Percentiles rank a stretch among this genome's conserved stretches.
These are phyloP conservation scores for Mechanitis messenoides DNA, from an alignment of 2,888 invertebrate genomes.

Conservation along the genomic window DNA sequence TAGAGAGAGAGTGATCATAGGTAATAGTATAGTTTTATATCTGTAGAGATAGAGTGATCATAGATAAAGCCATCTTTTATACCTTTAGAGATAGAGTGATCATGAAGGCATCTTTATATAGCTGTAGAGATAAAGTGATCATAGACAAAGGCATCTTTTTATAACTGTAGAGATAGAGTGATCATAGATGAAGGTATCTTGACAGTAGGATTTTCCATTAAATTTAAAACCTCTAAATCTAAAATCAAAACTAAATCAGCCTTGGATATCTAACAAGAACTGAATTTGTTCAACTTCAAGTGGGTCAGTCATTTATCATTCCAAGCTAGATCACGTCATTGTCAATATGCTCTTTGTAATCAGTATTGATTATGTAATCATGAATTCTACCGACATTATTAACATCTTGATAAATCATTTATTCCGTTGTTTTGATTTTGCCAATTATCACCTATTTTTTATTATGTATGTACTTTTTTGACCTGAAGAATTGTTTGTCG, in stretches of 20 bases:
- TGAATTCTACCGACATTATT: background rate
- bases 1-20: no score
- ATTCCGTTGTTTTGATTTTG: no score
- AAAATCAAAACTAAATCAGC: background rate
- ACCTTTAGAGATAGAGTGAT: background rate
- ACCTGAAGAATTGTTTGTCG: no score
- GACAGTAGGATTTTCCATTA: constrained; percentile 16
- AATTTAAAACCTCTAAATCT: constrained; percentile 4
- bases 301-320: constrained; percentile 27
- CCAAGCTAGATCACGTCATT: constrained; percentile 12
- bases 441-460: no score
- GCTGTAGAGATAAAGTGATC: no score
- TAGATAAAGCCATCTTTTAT: no score
- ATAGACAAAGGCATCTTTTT: no score
- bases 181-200: background rate
- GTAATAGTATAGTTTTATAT: no score
- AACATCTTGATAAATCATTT: no score
- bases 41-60: no score
- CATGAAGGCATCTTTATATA: background rate
- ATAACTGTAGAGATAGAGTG: no score
- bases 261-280: constrained; percentile 1
- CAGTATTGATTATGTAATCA: constrained; percentile 11
- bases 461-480: no score
- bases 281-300: constrained; percentile 22
- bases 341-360: constrained; percentile 23